Conservation (phyloP, 2,888 invertebrate species). For the Muscina levida region DNA sequence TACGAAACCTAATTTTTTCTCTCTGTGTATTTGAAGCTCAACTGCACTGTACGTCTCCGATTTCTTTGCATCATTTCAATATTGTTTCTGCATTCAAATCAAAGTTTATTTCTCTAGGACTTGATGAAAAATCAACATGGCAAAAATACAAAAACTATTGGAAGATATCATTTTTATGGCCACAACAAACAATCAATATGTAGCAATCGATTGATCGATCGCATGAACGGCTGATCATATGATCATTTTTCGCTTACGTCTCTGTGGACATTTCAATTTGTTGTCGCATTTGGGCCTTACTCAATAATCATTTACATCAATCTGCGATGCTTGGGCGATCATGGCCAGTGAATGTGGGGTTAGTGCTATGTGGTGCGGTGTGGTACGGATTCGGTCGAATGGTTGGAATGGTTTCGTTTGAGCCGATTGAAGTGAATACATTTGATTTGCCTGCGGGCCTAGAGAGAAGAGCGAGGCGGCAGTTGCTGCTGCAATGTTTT, state of each 20-base stretch:
- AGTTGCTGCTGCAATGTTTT: background rate
- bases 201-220: slow-evolving; percentile 14
- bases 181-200: too few relatives aligned
- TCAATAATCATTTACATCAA: slow-evolving; percentile 58
- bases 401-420: too few relatives aligned
- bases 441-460: background rate
- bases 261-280: slow-evolving; percentile 23
- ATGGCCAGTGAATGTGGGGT: slow-evolving; percentile 53
- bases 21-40: too few relatives aligned
- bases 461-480: background rate
- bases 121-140: too few relatives aligned
- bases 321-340: slow-evolving; percentile 59
- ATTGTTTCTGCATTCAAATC: too few relatives aligned
- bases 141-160: too few relatives aligned
- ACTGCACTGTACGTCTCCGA: too few relatives aligned
- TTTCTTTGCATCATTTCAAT: too few relatives aligned
- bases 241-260: slow-evolving; percentile 43
- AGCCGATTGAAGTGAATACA: too few relatives aligned
- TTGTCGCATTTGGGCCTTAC: slow-evolving; percentile 2
- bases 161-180: too few relatives aligned
- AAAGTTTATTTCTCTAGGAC: too few relatives aligned
- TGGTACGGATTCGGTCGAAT: slow-evolving; percentile 4
- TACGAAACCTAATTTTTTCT: too few relatives aligned
- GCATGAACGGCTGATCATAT: background rate
- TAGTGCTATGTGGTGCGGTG: background rate